Percentiles rank a stretch among this genome's conserved stretches.
Conservation (phyloP, 2,888 invertebrate genomes). For the Papilio demoleus region DNA sequence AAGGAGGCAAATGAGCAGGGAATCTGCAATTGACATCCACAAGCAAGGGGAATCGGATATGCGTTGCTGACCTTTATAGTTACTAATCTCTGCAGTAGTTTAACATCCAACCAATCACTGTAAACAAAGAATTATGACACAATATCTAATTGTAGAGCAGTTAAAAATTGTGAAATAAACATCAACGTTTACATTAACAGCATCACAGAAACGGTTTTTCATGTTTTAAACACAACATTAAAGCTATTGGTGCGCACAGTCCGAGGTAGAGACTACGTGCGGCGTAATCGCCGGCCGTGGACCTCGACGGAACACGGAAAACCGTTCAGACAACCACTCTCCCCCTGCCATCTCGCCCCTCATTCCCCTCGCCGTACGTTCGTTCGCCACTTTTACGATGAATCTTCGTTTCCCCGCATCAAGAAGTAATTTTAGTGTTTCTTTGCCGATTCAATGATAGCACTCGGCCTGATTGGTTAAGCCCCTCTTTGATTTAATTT, state of each 20-base stretch:
- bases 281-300: constrained; percentile 77
- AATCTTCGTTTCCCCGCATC: constrained; percentile 84
- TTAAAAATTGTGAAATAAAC: constrained; percentile 59
- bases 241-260: constrained; percentile 67
- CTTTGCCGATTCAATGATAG: constrained; percentile 84
- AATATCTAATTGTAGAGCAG: no score
- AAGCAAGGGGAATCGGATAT: no score
- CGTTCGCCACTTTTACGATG: constrained; percentile 82
- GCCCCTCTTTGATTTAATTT: constrained; percentile 83
- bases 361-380: constrained; percentile 55
- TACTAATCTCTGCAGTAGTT: no score
- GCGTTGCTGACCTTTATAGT: no score
- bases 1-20: no score
- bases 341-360: constrained; percentile 52
- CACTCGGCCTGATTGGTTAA: constrained; percentile 83
- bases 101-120: no score
- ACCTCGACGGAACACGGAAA: constrained; percentile 81
- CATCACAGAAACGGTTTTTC: constrained; percentile 80
- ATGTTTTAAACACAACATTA: constrained; percentile 80
- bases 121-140: no score
- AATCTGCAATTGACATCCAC: no score
- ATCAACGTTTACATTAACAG: constrained; percentile 69
- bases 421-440: constrained; percentile 84
- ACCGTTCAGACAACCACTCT: constrained; percentile 79
- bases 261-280: constrained; percentile 71